Evolutionary conservation across 2,113 vertebrate genomes (phyloP), one percentile per base, ranked within the genome.

Genomic region (Callospermophilus lateralis): DNA sequence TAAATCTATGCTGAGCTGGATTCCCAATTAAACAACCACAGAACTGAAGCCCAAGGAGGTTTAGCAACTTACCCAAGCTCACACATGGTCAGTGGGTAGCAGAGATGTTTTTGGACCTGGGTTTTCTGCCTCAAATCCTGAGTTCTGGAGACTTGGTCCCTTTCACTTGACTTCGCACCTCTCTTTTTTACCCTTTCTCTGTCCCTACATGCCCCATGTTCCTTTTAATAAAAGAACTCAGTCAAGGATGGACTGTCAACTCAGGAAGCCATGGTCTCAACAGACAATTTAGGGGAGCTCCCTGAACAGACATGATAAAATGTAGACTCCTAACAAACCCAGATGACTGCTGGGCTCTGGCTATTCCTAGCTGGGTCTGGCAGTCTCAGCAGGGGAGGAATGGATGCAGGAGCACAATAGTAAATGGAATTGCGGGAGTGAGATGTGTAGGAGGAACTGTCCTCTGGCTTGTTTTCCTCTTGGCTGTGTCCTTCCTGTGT

Each of bases 61-160:
- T n/a, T 32, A 78, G 19, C 20, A 39, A 76, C 22, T 42, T 58
- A 20, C 11, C 39, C 24, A 67, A 30, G 13, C 42, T 48, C 37
- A 32, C 0, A 2, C 37, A 22, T 0, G 10, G 22, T 32, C 4
- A 2, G 10, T 1, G 67, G 61, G 37, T 17, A 15, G 68, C 61
- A 26, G 53, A 37, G 58, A 39, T 11, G 20, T 24, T 11, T 74
- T 63, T 85, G 26, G 79, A 65, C 13, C 26, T 39, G n/a, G 17
- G 24, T 58, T 77, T 72, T 68, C 72, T 28, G 16, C 24, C 19
- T 42, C 5, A 70, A 61, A 48, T 10, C 13, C 39, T 8, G 73
- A 68, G 10, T 93, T 90, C 11, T 48, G 34, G 77, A 80, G 5
- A 95, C 34, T 58, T 4, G 30, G 8, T 55, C n/a, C 53, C 61